Evolutionary conservation across 1,140 invertebrate species (phyloP), one percentile per base, ranked within the genome.

Genomic region (Aphis gossypii): DNA sequence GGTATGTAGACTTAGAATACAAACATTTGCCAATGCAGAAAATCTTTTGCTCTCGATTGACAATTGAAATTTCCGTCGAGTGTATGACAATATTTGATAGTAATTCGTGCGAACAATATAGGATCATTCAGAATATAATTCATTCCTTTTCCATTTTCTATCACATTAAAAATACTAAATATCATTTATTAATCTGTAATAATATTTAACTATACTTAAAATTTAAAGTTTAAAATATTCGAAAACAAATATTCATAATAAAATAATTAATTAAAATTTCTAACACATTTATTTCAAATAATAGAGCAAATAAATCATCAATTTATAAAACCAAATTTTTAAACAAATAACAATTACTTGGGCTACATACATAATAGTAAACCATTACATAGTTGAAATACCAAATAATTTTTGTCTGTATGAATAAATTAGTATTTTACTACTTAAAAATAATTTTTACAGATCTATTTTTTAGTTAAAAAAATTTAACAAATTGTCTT

Each of bases 71-170:
- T 38, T 35, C 30, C 48, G 46, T 84, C 46, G 35, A 84, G 82
- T 92, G 38, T 35, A 51, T 83, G 46, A 83, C n/a, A 84, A 92
- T 84, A 84, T 92, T 92, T 92, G 11, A 23, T 23, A 35, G 54
- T 48, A 44, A 84, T 83, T 92, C 11, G 51, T 20, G 82, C 82
- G 7, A 54, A 92, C 14, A 82, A 54, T 84, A 48, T 92, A 41
- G 1, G 9, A 60, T 44, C 14, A 41, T 90, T 35, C 1, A 14
- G 1, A n/a, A 90, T 25, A 41, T 0, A 30, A 60, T 25, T 4
- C 38, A 89, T 41, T 38, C 11, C 20, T 38, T 89, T 41, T 30
- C 87, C 21, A 87, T 51, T 51, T 51, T 51, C 14, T 14, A 38
- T 5, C 30, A 88, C 35, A n/a, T 88, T 88, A 35, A 88, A 76